Percentiles rank a stretch among this genome's conserved stretches.
These are phyloP conservation scores for Saccopteryx leptura DNA, from an alignment of 2,113 vertebrate species.

Conservation along the genomic window DNA sequence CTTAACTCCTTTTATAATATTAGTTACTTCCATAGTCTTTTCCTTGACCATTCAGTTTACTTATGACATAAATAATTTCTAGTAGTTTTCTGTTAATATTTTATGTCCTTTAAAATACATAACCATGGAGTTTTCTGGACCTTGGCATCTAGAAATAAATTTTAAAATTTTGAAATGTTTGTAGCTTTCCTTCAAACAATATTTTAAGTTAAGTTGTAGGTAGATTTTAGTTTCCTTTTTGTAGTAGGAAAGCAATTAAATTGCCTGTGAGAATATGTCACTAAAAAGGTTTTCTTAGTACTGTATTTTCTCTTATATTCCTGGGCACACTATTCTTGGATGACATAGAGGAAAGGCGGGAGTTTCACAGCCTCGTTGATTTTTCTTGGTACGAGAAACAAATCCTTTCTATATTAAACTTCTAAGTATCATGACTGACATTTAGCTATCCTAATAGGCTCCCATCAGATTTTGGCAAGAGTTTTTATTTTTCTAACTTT, in stretches of 20 bases:
- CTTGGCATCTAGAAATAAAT: not conserved
- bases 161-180: not conserved
- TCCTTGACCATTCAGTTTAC: not conserved
- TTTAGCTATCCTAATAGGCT: not conserved
- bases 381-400: not conserved
- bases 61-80: not conserved
- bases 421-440: not conserved
- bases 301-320: not conserved
- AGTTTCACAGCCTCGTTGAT: not conserved
- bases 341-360: not conserved
- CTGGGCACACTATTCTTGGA: not conserved
- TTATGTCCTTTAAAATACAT: not conserved
- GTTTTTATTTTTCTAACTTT: conserved; percentile 18
- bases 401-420: not conserved
- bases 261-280: not conserved
- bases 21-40: not conserved
- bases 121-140: not conserved
- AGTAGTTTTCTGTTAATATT: conserved; percentile 3
- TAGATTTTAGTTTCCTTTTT: not conserved
- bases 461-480: not conserved
- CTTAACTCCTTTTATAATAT: not conserved
- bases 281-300: conserved; percentile 17
- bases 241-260: not conserved
- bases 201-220: conserved; percentile 22
- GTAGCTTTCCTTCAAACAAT: not conserved